Percentiles rank a stretch among this genome's conserved stretches.
These are phyloP conservation scores for Sebastiscus tertius DNA, from an alignment of 2,797 vertebrate species.

Conservation along the genomic window DNA sequence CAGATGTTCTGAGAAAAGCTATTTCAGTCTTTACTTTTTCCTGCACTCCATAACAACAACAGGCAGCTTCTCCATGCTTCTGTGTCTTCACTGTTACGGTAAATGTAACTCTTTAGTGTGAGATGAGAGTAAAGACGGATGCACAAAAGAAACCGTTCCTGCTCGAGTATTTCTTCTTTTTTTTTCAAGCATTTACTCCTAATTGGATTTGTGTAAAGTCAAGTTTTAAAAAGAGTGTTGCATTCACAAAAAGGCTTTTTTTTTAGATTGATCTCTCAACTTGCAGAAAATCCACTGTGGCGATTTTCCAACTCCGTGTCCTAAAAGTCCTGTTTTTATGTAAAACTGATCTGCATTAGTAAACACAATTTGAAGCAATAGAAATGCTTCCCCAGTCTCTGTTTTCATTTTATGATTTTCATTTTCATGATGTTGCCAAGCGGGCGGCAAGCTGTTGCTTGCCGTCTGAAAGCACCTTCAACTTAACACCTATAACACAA, in stretches of 20 bases:
- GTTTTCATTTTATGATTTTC: background rate
- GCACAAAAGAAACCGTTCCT: background rate
- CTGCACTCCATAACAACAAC: background rate
- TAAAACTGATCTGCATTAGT: background rate
- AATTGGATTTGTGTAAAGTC: background rate
- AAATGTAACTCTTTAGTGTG: background rate
- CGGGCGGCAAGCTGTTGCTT: background rate
- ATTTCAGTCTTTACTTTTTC: background rate
- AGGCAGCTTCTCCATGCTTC: background rate
- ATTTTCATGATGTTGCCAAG: background rate
- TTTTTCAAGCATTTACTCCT: background rate
- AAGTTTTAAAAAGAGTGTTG: background rate
- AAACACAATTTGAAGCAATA: background rate
- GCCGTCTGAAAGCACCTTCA: background rate
- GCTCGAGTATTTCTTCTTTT: no score
- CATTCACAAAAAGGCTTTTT: background rate
- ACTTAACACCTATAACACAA: background rate
- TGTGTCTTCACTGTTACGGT: background rate
- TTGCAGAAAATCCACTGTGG: background rate
- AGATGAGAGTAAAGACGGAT: background rate
- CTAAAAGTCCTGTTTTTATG: background rate
- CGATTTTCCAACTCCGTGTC: background rate
- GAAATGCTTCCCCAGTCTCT: background rate
- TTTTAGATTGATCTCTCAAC: background rate
- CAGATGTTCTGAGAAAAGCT: background rate